These are phyloP conservation scores for Scaptodrosophila latifasciaeformis DNA, from an alignment of 2,888 invertebrate species.

Conservation along the genomic window DNA sequence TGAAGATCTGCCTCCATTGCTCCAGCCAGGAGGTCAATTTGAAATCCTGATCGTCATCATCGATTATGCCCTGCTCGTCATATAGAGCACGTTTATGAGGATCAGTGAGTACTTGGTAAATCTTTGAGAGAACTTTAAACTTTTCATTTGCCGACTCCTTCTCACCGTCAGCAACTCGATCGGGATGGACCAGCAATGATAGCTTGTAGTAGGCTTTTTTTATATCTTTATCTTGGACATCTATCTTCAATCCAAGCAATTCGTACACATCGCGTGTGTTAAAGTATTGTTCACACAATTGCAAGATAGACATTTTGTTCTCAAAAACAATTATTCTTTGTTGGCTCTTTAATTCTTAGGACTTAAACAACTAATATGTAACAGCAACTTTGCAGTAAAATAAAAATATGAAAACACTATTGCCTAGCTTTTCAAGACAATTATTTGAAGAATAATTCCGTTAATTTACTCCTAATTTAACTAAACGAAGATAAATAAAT, in stretches of 20 bases:
- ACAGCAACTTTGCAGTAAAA: too few species aligned
- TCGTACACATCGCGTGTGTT: constrained; percentile 86
- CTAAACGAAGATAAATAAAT: too few species aligned
- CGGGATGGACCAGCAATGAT: constrained; percentile 94
- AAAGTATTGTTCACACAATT: constrained; percentile 87
- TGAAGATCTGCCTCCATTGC: constrained; percentile 92
- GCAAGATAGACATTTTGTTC: constrained; percentile 74
- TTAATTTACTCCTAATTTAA: too few species aligned
- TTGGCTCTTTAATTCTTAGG: too few species aligned
- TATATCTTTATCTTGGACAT: constrained; percentile 86
- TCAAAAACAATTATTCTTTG: too few species aligned
- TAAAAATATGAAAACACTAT: too few species aligned
- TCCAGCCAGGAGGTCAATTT: constrained; percentile 86
- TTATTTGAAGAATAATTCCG: too few species aligned
- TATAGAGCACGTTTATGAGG: constrained; percentile 86
- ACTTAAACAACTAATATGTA: too few species aligned
- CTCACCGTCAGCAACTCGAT: constrained; percentile 85
- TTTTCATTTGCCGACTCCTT: constrained; percentile 91
- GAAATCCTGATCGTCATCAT: constrained; percentile 83
- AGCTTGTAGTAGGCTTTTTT: constrained; percentile 95
- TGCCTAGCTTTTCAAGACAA: too few species aligned
- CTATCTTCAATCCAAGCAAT: constrained; percentile 82
- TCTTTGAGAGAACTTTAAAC: constrained; percentile 92
- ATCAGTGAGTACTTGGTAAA: constrained; percentile 91
- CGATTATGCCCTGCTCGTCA: constrained; percentile 90